Base-by-base conservation (phyloP, 2,888 invertebrate species). In the Lycocerus yunnanus region DNA sequence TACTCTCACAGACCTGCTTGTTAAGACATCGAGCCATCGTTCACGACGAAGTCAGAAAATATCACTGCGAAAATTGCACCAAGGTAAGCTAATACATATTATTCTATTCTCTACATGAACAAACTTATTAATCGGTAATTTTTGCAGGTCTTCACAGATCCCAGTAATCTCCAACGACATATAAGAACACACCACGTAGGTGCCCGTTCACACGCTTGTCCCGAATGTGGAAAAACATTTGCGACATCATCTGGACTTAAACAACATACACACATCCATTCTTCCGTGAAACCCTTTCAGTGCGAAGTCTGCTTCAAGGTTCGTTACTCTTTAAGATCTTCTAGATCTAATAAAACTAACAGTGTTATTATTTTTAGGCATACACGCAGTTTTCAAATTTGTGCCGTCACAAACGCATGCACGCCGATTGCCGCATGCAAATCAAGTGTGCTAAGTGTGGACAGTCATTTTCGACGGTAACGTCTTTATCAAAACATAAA, bases 371-470 rank as follows among this genome's bases (percentile, higher is more conserved):
- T 73, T 71, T 90, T 18, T 90, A 92, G 92, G 94, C 97, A 10
- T 99, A 99, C 89, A 99, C 99, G 3, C 99, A 99, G 89, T 99
- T 99, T 88, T 99, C 98, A 58, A 99, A 99, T 87, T 90, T 99
- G 84, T 99, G 99, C 86, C 94, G 99, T n/a, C 99, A 99, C 89
- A 98, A 97, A 86, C 96, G 99, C 73, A 98, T 99, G 97, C 99
- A 99, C 90, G 93, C 95, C 71, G 95, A 96, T 85, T 99, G 98
- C 87, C 94, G 97, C 83, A 94, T 94, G 88, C 94, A 95, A 85
- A 95, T 96, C 84, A 97, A 97, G 89, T 99, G 98, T 88, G 92
- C 91, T 83, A 97, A 97, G 91, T 99, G 98, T 85, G 94, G 94
- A 20, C 96, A 97, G 85, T 93, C 95, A 27, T 99, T 98, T 88